These are phyloP conservation scores for Brassicogethes aeneus DNA, from an alignment of 2,888 invertebrate genomes.

Conservation along the genomic window DNA sequence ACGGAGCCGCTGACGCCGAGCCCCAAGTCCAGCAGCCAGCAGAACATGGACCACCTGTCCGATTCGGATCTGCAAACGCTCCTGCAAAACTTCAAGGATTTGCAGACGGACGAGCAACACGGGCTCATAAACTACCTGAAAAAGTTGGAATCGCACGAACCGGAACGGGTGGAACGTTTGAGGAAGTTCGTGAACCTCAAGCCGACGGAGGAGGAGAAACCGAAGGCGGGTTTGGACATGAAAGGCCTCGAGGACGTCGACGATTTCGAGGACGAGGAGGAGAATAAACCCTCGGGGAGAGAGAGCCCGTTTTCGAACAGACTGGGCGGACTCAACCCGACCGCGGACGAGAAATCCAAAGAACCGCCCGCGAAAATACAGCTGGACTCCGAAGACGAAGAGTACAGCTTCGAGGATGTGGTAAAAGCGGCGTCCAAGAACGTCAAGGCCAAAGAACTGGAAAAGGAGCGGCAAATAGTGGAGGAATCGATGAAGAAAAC, in stretches of 20 bases:
- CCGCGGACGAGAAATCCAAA: slow-evolving; percentile 25
- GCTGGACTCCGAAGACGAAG: slow-evolving; percentile 62
- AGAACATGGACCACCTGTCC: slow-evolving; percentile 61
- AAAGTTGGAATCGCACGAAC: slow-evolving; percentile 69
- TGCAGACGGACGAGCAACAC: slow-evolving; percentile 74
- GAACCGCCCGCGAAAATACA: slow-evolving; percentile 29
- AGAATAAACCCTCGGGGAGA: slow-evolving; percentile 13
- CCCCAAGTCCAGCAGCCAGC: not conserved
- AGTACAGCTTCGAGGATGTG: slow-evolving; percentile 77
- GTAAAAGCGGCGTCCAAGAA: slow-evolving; percentile 69
- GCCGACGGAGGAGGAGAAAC: not conserved
- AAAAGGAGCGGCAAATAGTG: slow-evolving; percentile 31
- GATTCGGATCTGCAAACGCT: slow-evolving; percentile 73
- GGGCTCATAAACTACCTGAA: slow-evolving; percentile 73
- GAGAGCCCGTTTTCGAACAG: slow-evolving; percentile 43
- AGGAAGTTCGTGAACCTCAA: slow-evolving; percentile 64
- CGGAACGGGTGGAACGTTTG: slow-evolving; percentile 66
- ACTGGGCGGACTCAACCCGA: slow-evolving; percentile 38
- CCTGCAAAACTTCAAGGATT: slow-evolving; percentile 71
- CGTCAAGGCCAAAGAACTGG: slow-evolving; percentile 55
- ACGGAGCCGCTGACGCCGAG: slow-evolving; percentile 21
- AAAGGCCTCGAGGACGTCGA: slow-evolving; percentile 27
- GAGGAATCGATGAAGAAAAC: slow-evolving; percentile 27
- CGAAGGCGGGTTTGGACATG: not conserved
- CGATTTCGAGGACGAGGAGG: slow-evolving; percentile 21